Conservation (phyloP, 2,797 vertebrate genomes). For the Falco cherrug region DNA sequence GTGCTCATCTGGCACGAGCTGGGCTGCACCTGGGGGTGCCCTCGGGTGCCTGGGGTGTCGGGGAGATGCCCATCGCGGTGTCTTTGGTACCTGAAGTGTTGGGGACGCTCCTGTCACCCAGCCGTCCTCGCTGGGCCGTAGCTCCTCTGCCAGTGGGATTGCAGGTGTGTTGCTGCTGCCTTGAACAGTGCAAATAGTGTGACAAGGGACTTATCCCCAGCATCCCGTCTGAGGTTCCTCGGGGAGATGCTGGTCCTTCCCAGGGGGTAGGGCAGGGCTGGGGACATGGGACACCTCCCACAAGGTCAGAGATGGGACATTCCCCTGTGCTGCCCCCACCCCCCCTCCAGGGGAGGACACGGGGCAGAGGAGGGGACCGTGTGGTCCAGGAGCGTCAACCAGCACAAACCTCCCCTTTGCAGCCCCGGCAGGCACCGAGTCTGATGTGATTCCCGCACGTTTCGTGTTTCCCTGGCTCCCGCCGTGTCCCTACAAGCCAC, state of each 20-base stretch:
- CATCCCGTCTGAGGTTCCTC: rapidly evolving
- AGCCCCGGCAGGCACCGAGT: rapidly evolving
- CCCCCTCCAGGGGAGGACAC: background rate
- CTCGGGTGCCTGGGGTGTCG: rapidly evolving
- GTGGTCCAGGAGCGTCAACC: rapidly evolving
- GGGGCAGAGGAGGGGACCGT: background rate
- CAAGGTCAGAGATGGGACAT: background rate
- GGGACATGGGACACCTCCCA: rapidly evolving
- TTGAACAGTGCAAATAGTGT: background rate
- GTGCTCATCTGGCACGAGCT: rapidly evolving
- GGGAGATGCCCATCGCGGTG: background rate
- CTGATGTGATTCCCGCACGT: rapidly evolving
- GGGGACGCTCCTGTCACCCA: background rate
- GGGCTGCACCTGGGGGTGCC: background rate
- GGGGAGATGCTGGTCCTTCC: background rate
- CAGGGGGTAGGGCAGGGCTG: background rate
- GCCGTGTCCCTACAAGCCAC: background rate
- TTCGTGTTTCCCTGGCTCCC: rapidly evolving
- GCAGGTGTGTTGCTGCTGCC: rapidly evolving
- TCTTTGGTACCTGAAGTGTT: background rate
- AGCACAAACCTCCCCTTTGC: background rate
- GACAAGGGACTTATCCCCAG: rapidly evolving
- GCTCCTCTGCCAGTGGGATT: rapidly evolving
- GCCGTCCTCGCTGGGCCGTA: background rate
- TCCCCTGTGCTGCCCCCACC: rapidly evolving